Percentiles rank a stretch among this genome's conserved stretches.
Conservation (phyloP, 2,113 vertebrate species). For the Ochotona princeps region DNA sequence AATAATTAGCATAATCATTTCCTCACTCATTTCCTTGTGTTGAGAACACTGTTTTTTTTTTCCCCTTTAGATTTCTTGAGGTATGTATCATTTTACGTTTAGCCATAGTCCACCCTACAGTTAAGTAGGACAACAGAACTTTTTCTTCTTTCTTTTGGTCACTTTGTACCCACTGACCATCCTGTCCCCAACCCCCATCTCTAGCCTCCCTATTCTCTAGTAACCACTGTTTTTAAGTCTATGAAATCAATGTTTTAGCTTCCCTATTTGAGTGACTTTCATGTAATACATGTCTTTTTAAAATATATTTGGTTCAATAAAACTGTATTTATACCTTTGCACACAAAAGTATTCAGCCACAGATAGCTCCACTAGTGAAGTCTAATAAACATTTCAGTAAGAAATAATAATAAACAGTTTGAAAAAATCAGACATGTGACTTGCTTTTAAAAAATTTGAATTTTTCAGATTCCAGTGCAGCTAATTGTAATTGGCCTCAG, state of each 20-base stretch:
- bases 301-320: neutral
- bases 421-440: neutral
- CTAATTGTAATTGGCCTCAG: neutral
- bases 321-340: neutral
- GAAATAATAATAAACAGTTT: neutral
- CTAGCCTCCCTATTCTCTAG: neutral
- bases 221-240: neutral
- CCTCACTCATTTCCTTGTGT: neutral
- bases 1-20: too few relatives aligned
- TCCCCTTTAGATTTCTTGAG: neutral
- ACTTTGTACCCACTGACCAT: neutral
- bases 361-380: neutral
- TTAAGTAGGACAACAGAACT: too few relatives aligned
- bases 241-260: neutral
- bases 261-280: neutral
- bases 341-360: neutral
- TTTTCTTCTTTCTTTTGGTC: neutral
- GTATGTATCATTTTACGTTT: neutral
- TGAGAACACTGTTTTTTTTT: neutral
- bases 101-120: neutral
- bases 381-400: neutral
- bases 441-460: neutral
- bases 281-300: neutral
- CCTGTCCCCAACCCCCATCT: too few relatives aligned
- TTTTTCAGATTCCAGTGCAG: neutral